Evolutionary conservation across 2,113 vertebrate species (phyloP), one percentile per base, ranked within the genome.

Genomic region (Morone chrysops): DNA sequence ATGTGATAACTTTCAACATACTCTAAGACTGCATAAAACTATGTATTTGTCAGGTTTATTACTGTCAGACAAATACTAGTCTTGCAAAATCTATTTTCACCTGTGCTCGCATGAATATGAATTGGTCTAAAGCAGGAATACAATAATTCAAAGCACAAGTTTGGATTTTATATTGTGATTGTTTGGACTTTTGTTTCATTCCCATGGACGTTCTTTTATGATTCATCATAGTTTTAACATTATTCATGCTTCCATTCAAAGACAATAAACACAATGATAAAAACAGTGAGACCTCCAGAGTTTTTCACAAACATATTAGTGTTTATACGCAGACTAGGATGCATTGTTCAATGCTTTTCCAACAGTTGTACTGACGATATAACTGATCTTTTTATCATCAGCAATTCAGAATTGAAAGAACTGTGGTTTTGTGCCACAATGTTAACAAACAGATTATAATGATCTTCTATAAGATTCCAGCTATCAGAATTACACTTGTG

Each of bases 241-340:
- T 53, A 74, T 74, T 78, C 22, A 72, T 22, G 38, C 18, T 80
- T 50, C 16, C 45, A 31, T 69, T 22, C 10, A 25, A 67, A 76
- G 25, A 6, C 20, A 53, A 67, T 45, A 82, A 67, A 40, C 13
- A 47, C 7, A 41, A 43, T 14, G 6, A 75, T 53, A 43, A 38
- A 20, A 22, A 63, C 59, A 22, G n/a, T 40, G 41, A 59, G 54
- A 53, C 16, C 13, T 48, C 41, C 10, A 48, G 8, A 38, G 41
- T 68, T 50, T 22, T 65, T 8, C 45, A 41, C n/a, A 83, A 20
- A 63, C 38, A 51, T 18, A 43, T 47, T 57, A 59, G 18, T 59
- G 22, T 68, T 59, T 57, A 10, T 75, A 41, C 61, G 40, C n/a
- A 50, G 16, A 63, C 18, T 2, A 60, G 3, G 36, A 78, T 18